Evolutionary conservation across 2,888 invertebrate genomes (phyloP).

Genomic region (Drosophila histrio): DNA sequence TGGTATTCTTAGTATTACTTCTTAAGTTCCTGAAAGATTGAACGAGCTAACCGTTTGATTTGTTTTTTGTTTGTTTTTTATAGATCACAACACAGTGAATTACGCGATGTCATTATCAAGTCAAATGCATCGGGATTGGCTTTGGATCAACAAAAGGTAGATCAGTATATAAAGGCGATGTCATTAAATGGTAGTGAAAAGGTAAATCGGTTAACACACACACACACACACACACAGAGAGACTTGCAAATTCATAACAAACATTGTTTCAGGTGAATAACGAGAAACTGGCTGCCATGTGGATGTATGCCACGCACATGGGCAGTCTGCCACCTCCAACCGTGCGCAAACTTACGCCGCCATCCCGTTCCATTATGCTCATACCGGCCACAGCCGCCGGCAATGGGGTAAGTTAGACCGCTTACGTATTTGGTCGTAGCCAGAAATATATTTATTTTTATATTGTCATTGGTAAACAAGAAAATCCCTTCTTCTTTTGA

Average conservation of each 20-base stretch:
- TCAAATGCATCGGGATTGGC: slow-evolving; percentile 68
- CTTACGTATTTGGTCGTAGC: too few relatives aligned
- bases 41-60: neutral
- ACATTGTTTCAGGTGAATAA: slow-evolving; percentile 62
- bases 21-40: too few relatives aligned
- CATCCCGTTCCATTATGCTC: slow-evolving; percentile 78
- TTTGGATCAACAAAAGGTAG: slow-evolving; percentile 81
- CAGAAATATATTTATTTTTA: too few relatives aligned
- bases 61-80: slow-evolving; percentile 8
- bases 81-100: slow-evolving; percentile 65
- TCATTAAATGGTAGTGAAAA: slow-evolving; percentile 78
- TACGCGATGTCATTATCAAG: slow-evolving; percentile 75
- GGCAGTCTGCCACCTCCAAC: slow-evolving; percentile 60
- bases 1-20: too few relatives aligned
- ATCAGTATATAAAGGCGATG: slow-evolving; percentile 83
- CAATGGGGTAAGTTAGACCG: slow-evolving; percentile 72
- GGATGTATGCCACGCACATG: slow-evolving; percentile 81
- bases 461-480: too few relatives aligned
- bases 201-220: slow-evolving; percentile 50
- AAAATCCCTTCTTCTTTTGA: too few relatives aligned
- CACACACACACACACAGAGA: too few relatives aligned
- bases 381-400: slow-evolving; percentile 81
- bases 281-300: slow-evolving; percentile 81
- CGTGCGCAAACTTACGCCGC: slow-evolving; percentile 57
- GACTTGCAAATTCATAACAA: neutral